Conservation (phyloP, 1,140 invertebrate species). For the Musca vetustissima region DNA sequence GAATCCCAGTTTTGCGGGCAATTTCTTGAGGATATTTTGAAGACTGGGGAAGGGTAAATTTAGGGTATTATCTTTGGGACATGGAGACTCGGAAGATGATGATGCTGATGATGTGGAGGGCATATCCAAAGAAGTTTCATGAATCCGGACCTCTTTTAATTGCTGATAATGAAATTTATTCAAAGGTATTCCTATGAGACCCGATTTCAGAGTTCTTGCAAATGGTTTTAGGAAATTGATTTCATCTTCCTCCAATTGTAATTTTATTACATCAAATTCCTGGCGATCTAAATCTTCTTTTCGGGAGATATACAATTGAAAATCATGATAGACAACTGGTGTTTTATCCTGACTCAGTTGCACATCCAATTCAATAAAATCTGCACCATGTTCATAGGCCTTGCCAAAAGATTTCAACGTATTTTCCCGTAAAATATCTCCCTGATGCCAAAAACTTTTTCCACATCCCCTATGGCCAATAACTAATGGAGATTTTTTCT, state of each 20-base stretch:
- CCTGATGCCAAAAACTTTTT: conserved; percentile 56
- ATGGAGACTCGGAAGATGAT: too few species aligned
- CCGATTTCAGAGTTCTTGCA: neutral
- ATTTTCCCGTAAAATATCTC: conserved; percentile 64
- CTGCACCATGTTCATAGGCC: conserved; percentile 29
- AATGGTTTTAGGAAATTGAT: neutral
- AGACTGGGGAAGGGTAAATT: conserved; percentile 91
- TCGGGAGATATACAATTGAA: conserved; percentile 6
- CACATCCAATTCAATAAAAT: conserved; percentile 47
- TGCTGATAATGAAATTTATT: conserved; percentile 18
- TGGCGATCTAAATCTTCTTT: neutral
- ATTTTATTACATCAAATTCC: neutral
- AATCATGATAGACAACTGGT: conserved; percentile 44
- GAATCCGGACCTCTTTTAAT: conserved; percentile 5
- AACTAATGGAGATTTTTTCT: conserved; percentile 76
- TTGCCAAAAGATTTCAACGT: conserved; percentile 35
- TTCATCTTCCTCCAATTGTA: neutral
- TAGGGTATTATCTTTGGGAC: conserved; percentile 55
- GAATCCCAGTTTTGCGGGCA: conserved; percentile 80
- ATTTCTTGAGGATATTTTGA: conserved; percentile 70
- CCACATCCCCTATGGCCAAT: conserved; percentile 88
- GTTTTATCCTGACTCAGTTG: conserved; percentile 41
- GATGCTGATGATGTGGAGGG: conserved; percentile 22
- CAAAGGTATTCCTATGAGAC: neutral
- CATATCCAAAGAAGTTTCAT: neutral